Percentiles rank a stretch among this genome's conserved stretches.
phyloP scores from a whole-genome alignment of 2,888 invertebrate species.

The Heliconius ismenius region DNA sequence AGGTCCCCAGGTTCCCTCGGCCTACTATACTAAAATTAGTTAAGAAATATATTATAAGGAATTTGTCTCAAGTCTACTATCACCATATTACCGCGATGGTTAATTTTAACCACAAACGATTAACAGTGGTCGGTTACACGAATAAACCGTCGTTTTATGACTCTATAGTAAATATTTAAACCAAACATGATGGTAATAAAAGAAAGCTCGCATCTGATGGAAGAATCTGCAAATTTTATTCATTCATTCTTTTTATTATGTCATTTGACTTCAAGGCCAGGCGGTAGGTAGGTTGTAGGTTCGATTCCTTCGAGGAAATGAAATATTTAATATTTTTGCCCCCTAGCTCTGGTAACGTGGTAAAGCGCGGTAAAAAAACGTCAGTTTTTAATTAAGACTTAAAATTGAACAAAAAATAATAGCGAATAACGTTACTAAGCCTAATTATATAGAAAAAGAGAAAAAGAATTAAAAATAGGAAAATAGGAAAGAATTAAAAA shows the following conservation, averaged over 20 bases:
- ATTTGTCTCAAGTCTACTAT: neutral
- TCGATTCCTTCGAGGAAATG: no score
- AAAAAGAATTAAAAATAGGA: no score
- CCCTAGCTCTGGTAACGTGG: no score
- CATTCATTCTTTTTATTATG: conserved; percentile 47
- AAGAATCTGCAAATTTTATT: conserved; percentile 45
- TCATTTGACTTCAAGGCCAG: conserved; percentile 44
- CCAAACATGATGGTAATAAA: conserved; percentile 41
- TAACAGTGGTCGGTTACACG: conserved; percentile 13
- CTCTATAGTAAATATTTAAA: conserved; percentile 45
- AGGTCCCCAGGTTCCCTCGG: no score
- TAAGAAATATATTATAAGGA: neutral
- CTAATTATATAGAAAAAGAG: no score
- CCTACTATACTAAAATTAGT: neutral
- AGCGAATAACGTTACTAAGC: no score
- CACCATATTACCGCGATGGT: neutral
- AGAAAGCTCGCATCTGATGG: conserved; percentile 56
- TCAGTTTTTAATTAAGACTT: neutral
- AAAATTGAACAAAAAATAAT: neutral
- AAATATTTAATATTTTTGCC: no score
- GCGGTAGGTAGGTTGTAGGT: no score
- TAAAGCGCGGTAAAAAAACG: conserved; percentile 17
- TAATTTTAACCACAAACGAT: conserved; percentile 37
- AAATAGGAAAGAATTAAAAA: no score
- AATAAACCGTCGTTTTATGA: conserved; percentile 48